Percentiles rank a stretch among this genome's conserved stretches.
These are phyloP conservation scores for Cerastis rubricosa DNA, from an alignment of 2,888 invertebrate species.

Conservation along the genomic window DNA sequence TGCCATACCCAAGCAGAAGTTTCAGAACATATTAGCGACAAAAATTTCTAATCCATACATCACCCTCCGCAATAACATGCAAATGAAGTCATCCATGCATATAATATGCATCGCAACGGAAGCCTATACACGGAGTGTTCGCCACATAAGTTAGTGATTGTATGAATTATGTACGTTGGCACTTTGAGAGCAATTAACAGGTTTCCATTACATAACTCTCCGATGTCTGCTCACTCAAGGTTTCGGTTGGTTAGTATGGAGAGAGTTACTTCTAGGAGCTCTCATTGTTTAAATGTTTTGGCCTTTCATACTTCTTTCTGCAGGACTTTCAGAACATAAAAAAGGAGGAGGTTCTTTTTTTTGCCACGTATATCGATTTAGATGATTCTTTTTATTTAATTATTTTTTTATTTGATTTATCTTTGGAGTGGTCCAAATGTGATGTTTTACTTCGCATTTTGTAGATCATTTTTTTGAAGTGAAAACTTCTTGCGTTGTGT, in stretches of 20 bases:
- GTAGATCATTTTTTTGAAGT: too few relatives aligned
- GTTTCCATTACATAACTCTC: slow-evolving; percentile 90
- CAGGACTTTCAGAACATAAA: not conserved
- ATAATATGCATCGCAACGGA: slow-evolving; percentile 65
- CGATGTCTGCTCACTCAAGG: slow-evolving; percentile 84
- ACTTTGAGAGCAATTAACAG: slow-evolving; percentile 89
- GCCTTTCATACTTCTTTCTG: not conserved
- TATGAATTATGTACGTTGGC: slow-evolving; percentile 89
- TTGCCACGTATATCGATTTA: not conserved
- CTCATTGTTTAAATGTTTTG: not conserved
- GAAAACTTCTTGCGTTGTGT: too few relatives aligned
- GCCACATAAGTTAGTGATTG: slow-evolving; percentile 82
- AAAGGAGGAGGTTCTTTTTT: not conserved
- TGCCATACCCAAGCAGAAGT: not conserved
- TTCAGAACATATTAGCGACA: slow-evolving; percentile 16
- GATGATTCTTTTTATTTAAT: too few relatives aligned
- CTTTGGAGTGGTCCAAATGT: not conserved
- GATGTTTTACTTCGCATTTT: not conserved
- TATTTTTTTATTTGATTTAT: too few relatives aligned
- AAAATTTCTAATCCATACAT: slow-evolving; percentile 33
- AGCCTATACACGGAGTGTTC: slow-evolving; percentile 68
- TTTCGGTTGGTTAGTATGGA: slow-evolving; percentile 74
- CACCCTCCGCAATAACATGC: slow-evolving; percentile 43
- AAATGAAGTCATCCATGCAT: slow-evolving; percentile 68
- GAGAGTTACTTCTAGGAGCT: slow-evolving; percentile 9